These are phyloP conservation scores for Poecilobothrus nobilitatus DNA, from an alignment of 2,888 invertebrate genomes.

Conservation along the genomic window DNA sequence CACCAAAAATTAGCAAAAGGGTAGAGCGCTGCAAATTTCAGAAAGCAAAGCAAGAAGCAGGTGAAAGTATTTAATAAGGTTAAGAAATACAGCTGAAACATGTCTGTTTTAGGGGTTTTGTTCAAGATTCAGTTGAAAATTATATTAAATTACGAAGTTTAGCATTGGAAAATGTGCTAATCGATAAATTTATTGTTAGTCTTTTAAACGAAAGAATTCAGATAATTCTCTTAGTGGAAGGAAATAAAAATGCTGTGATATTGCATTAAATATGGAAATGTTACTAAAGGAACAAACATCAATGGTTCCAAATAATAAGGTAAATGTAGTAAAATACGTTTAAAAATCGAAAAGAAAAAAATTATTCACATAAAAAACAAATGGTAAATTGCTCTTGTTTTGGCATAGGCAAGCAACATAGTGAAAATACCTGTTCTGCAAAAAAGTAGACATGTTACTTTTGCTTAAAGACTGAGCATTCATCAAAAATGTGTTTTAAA, in stretches of 20 bases:
- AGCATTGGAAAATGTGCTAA: slow-evolving; percentile 18
- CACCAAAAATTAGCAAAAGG: slow-evolving; percentile 15
- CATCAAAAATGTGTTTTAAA: too few species aligned
- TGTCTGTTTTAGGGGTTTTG: slow-evolving; percentile 13
- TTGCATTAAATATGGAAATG: slow-evolving; percentile 17
- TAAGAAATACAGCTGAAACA: slow-evolving; percentile 13
- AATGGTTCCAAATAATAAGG: too few species aligned
- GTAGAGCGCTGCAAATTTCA: slow-evolving; percentile 17
- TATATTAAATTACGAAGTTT: slow-evolving; percentile 11
- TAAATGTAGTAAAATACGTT: too few species aligned
- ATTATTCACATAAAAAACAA: too few species aligned
- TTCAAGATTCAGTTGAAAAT: slow-evolving; percentile 9
- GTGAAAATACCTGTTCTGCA: too few species aligned
- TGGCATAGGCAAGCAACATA: too few species aligned
- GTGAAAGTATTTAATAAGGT: slow-evolving; percentile 15
- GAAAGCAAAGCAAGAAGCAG: slow-evolving; percentile 16
- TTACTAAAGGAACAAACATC: slow-evolving; percentile 13
- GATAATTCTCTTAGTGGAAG: too few species aligned
- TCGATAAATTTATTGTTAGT: slow-evolving; percentile 17
- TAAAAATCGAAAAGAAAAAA: too few species aligned
- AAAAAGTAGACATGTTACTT: too few species aligned
- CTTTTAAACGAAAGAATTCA: slow-evolving; percentile 17
- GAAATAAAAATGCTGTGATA: slow-evolving; percentile 16
- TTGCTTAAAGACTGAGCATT: too few species aligned
- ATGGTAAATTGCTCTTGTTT: too few species aligned